Percentiles rank a stretch among this genome's conserved stretches.
These are phyloP conservation scores for Pyrrhosoma nymphula DNA, from an alignment of 2,888 invertebrate genomes.

Conservation along the genomic window DNA sequence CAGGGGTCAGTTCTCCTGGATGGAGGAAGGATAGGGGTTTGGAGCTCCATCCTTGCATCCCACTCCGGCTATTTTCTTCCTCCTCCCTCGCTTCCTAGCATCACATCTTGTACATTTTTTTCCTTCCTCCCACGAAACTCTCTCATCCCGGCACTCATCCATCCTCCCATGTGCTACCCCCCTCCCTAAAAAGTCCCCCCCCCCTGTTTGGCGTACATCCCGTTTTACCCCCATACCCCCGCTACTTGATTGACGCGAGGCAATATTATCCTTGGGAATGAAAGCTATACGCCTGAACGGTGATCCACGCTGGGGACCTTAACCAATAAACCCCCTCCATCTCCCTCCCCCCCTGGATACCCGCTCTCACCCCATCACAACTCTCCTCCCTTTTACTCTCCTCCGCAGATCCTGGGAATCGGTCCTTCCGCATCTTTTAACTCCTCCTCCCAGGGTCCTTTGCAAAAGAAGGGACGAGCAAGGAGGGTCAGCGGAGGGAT, in stretches of 20 bases:
- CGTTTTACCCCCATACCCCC: background rate
- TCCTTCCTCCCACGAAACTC: background rate
- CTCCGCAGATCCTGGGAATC: conserved; percentile 18
- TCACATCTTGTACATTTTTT: conserved; percentile 4
- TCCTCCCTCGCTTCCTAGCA: background rate
- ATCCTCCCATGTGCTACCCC: background rate
- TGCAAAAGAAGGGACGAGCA: conserved; percentile 1
- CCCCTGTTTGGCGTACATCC: background rate
- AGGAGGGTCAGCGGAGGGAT: background rate
- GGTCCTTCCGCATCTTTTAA: conserved; percentile 59
- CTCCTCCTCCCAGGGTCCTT: background rate
- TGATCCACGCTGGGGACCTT: conserved; percentile 60
- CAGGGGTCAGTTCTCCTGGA: conserved; percentile 33
- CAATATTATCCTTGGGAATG: conserved; percentile 65
- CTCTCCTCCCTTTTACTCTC: background rate
- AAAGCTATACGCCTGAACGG: conserved; percentile 64
- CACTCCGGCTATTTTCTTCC: background rate
- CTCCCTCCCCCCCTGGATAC: background rate
- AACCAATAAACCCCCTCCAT: conserved; percentile 44
- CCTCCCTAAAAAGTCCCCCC: background rate
- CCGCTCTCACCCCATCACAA: background rate
- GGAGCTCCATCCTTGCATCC: conserved; percentile 40
- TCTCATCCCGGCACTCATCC: background rate
- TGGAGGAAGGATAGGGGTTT: background rate
- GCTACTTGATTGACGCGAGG: conserved; percentile 54